Conservation (phyloP, 2,888 invertebrate species). For the Morpho deidamia region DNA sequence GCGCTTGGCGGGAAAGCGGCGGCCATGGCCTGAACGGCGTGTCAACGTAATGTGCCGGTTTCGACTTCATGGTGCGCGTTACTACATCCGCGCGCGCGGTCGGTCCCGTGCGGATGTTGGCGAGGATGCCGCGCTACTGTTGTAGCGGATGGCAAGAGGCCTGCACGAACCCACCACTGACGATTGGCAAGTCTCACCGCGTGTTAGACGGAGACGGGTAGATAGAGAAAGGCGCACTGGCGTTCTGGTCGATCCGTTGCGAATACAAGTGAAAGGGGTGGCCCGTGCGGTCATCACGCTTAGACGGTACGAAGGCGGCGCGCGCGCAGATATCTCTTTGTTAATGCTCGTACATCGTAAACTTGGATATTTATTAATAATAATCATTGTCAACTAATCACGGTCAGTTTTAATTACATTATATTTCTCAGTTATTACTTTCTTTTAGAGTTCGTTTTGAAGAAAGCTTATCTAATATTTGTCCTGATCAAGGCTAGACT, state of each 20-base stretch:
- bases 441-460: background rate
- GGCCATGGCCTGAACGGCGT: slow-evolving; percentile 82
- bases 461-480: too few relatives aligned
- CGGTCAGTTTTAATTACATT: slow-evolving; percentile 7
- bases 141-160: slow-evolving; percentile 51
- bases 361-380: slow-evolving; percentile 29
- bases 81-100: slow-evolving; percentile 60
- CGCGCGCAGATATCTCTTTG: slow-evolving; percentile 43
- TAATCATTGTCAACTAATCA: slow-evolving; percentile 25
- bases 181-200: slow-evolving; percentile 45
- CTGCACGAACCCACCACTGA: slow-evolving; percentile 56
- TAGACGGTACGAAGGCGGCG: slow-evolving; percentile 40
- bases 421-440: slow-evolving; percentile 13
- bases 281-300: slow-evolving; percentile 61
- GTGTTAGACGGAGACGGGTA: slow-evolving; percentile 70
- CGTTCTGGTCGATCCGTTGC: slow-evolving; percentile 68
- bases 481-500: background rate
- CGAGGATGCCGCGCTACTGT: slow-evolving; percentile 69
- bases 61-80: slow-evolving; percentile 82
- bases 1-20: slow-evolving; percentile 77
- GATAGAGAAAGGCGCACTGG: slow-evolving; percentile 70
- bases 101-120: slow-evolving; percentile 69
- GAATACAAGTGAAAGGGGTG: slow-evolving; percentile 76
- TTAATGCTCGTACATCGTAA: slow-evolving; percentile 25
- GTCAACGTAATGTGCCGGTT: slow-evolving; percentile 73